Evolutionary conservation across 2,888 invertebrate genomes (phyloP).

Genomic region (Horisme vitalbata): DNA sequence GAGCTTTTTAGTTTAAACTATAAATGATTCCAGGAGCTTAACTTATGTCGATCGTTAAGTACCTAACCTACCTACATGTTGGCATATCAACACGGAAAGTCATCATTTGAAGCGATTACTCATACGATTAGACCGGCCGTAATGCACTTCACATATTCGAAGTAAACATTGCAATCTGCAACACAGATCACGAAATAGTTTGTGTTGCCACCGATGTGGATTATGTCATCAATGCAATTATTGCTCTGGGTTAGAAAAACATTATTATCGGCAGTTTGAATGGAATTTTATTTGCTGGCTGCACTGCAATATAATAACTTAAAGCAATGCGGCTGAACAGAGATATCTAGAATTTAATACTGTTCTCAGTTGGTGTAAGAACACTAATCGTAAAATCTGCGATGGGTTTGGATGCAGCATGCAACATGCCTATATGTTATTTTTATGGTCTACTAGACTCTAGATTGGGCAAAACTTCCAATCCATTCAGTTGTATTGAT

Average conservation of each 20-base stretch:
- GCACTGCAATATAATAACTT: no score
- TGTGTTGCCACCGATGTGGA: conserved; percentile 10
- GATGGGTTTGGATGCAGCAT: no score
- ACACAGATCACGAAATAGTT: conserved; percentile 4
- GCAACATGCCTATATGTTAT: no score
- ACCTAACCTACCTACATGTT: conserved; percentile 37
- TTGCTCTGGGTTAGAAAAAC: conserved; percentile 24
- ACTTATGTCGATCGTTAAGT: conserved; percentile 14
- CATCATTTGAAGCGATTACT: conserved; percentile 45
- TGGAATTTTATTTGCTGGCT: no score
- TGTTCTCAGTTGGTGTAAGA: no score
- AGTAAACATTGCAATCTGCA: conserved; percentile 31
- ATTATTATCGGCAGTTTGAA: no score
- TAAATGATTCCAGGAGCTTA: conserved; percentile 17
- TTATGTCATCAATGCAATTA: conserved; percentile 22
- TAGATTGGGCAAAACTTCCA: no score
- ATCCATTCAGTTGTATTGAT: no score
- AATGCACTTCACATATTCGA: conserved; percentile 24
- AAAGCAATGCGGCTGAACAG: no score
- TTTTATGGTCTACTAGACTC: no score
- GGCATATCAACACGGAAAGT: conserved; percentile 50
- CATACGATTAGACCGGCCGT: conserved; percentile 35
- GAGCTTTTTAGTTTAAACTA: background rate
- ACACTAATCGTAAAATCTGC: no score
- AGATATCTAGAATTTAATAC: no score